These are phyloP conservation scores for Antedon mediterranea DNA, from an alignment of 53 echinoderm and acorn worm species.

Conservation along the genomic window DNA sequence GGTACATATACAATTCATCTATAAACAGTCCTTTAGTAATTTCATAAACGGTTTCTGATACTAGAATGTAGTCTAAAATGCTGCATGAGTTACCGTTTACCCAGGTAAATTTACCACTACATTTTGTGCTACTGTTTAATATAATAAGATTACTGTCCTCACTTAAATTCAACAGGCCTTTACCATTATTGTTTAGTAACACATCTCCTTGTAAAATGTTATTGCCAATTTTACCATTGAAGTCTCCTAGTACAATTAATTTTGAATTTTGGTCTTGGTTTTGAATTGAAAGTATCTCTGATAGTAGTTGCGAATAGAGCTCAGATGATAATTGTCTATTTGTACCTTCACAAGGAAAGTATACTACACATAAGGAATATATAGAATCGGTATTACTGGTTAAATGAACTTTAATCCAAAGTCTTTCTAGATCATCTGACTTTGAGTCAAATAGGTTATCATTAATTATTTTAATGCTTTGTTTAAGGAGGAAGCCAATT, in stretches of 20 bases:
- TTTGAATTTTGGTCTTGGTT: neutral
- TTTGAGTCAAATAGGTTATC: neutral
- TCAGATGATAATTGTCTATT: neutral
- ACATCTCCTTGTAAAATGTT: neutral
- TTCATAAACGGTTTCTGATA: no score
- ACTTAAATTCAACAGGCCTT: neutral
- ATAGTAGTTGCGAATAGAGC: neutral
- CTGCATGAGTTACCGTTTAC: neutral
- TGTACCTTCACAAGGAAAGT: neutral
- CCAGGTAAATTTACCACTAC: neutral
- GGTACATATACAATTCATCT: no score
- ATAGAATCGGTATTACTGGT: neutral
- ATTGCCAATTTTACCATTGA: neutral
- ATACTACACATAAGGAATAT: neutral
- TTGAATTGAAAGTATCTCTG: neutral
- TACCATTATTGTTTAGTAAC: neutral
- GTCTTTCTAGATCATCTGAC: neutral
- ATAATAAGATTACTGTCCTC: neutral
- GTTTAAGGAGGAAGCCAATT: neutral
- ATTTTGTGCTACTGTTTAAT: neutral
- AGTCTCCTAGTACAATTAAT: neutral
- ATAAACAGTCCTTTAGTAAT: no score
- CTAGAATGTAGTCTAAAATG: neutral
- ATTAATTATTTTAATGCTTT: neutral
- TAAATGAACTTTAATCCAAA: neutral